These are phyloP conservation scores for Tursiops truncatus DNA, from an alignment of 2,113 vertebrate genomes.

Conservation along the genomic window DNA sequence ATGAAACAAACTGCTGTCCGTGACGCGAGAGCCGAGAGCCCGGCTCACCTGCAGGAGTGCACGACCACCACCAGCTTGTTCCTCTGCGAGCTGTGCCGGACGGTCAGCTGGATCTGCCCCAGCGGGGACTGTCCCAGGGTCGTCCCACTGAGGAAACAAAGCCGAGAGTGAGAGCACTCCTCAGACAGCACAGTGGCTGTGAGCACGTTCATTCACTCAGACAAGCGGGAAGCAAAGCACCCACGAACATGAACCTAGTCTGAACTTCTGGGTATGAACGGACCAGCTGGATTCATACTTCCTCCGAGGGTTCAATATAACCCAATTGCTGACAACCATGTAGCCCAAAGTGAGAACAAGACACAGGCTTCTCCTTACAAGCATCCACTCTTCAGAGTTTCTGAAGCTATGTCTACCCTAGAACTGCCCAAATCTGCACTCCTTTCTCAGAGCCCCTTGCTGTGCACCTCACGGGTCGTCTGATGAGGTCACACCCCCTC, in stretches of 20 bases:
- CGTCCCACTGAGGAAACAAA: conserved; percentile 88
- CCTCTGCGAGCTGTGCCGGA: conserved; percentile 95
- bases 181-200: accelerated
- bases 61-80: conserved; percentile 96
- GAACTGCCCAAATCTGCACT: accelerated
- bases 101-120: conserved; percentile 94
- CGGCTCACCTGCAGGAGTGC: conserved; percentile 92
- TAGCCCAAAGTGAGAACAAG: background rate
- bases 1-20: background rate
- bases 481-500: accelerated
- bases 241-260: background rate
- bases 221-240: background rate
- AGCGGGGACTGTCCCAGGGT: conserved; percentile 89
- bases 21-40: too few relatives aligned
- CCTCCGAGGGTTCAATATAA: background rate
- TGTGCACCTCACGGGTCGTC: accelerated
- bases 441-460: background rate
- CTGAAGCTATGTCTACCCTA: background rate
- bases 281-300: background rate
- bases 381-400: too few relatives aligned
- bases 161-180: background rate
- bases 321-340: background rate
- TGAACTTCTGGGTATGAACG: background rate
- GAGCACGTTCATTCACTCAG: background rate
- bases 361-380: background rate